A percentile compares a stretch with the other conserved stretches of the same genome.
Evolutionary conservation across 1,140 invertebrate species (phyloP).

Genomic region (Hesperophylax magnus): DNA sequence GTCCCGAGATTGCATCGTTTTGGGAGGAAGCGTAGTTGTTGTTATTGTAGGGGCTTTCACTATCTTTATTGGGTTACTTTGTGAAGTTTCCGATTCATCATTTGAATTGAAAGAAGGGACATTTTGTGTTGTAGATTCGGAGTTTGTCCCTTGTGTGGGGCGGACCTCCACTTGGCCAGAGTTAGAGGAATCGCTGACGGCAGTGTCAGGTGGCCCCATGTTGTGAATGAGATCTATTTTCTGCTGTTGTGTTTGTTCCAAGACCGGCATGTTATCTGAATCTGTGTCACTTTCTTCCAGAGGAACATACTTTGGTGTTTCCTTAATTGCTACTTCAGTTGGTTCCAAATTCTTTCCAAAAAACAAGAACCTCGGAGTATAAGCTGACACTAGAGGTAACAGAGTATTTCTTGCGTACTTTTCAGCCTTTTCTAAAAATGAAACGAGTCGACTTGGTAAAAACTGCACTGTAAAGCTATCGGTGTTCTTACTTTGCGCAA

Average conservation of each 20-base stretch:
- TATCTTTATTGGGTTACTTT: slow-evolving; percentile 56
- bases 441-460: slow-evolving; percentile 81
- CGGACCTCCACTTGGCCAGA: neutral
- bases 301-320: slow-evolving; percentile 66
- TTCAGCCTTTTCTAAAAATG: slow-evolving; percentile 85
- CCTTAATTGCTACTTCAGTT: slow-evolving; percentile 57
- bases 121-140: neutral
- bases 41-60: slow-evolving; percentile 63
- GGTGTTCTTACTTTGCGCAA: slow-evolving; percentile 61
- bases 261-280: slow-evolving; percentile 22
- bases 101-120: neutral
- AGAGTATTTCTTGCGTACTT: slow-evolving; percentile 83
- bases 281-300: slow-evolving; percentile 58
- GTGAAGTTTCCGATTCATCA: slow-evolving; percentile 32
- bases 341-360: slow-evolving; percentile 65
- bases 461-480: slow-evolving; percentile 81
- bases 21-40: slow-evolving; percentile 65
- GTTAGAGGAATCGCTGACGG: neutral
- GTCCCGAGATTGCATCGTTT: slow-evolving; percentile 61
- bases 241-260: slow-evolving; percentile 67
- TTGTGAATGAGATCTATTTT: slow-evolving; percentile 66
- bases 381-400: slow-evolving; percentile 81
- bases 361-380: slow-evolving; percentile 79
- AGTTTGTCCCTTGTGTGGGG: neutral
- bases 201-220: slow-evolving; percentile 63